Conservation (phyloP, 2,797 vertebrate species). For the Galaxias olidus region DNA sequence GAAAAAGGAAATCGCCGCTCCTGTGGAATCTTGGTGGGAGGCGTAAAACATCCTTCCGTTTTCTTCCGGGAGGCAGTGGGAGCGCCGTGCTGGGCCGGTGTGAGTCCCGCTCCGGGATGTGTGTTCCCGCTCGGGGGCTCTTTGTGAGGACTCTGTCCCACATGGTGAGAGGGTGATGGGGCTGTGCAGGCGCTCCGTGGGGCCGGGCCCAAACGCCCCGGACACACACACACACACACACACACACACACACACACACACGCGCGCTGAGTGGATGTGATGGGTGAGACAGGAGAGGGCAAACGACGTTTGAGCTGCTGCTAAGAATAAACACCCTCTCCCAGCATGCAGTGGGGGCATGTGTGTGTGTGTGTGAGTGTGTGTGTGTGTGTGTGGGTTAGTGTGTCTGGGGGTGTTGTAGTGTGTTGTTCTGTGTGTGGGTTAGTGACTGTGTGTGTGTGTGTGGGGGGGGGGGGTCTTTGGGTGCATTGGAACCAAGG, state of each 20-base stretch:
- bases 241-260: background rate
- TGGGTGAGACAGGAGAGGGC: background rate
- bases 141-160: conserved; percentile 68
- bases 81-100: conserved; percentile 32
- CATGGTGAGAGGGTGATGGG: conserved; percentile 53
- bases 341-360: conserved; percentile 1
- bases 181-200: conserved; percentile 37
- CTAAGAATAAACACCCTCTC: too few species aligned
- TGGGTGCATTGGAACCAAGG: too few species aligned
- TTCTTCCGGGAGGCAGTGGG: too few species aligned
- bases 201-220: conserved; percentile 11
- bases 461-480: too few species aligned
- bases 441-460: too few species aligned
- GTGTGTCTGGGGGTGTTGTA: too few species aligned
- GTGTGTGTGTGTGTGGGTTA: too few species aligned
- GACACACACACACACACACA: conserved; percentile 9
- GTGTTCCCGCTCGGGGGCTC: conserved; percentile 44
- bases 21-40: too few species aligned
- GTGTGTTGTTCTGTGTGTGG: too few species aligned
- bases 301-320: background rate
- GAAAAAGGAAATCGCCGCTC: too few species aligned
- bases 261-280: background rate
- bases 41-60: too few species aligned
- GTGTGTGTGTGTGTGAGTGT: conserved; percentile 16
- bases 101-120: conserved; percentile 32